phyloP scores from a whole-genome alignment of 1,140 invertebrate species.

The Drosophila navojoa region DNA sequence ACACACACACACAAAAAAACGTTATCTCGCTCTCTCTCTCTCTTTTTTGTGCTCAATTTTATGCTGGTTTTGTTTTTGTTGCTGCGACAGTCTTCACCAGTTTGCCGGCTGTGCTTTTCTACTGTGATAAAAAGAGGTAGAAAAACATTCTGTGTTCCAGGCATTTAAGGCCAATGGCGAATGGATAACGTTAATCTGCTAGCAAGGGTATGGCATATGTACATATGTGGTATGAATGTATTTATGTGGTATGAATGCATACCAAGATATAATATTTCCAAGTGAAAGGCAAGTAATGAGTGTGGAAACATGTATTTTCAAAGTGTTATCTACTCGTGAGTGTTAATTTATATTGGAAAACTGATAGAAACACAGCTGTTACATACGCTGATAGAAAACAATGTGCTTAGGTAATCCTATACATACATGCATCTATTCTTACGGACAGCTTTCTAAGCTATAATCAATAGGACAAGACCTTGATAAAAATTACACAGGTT shows the following conservation, averaged over 20 bases:
- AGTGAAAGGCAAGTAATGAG: constrained; percentile 11
- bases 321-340: background rate
- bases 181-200: background rate
- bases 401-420: background rate
- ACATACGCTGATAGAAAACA: background rate
- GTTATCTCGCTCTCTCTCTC: constrained; percentile 44
- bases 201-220: constrained; percentile 6
- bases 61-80: constrained; percentile 25
- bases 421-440: background rate
- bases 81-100: constrained; percentile 18
- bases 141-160: constrained; percentile 8
- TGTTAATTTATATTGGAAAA: background rate
- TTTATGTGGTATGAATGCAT: too few species aligned
- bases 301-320: background rate
- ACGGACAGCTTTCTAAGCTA: constrained; percentile 1
- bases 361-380: background rate
- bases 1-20: constrained; percentile 18
- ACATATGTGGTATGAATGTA: background rate
- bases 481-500: constrained; percentile 31
- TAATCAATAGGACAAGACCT: constrained; percentile 44
- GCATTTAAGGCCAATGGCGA: constrained; percentile 17
- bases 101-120: constrained; percentile 36
- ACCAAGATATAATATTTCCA: constrained; percentile 16
- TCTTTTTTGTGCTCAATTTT: constrained; percentile 22
- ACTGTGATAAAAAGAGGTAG: constrained; percentile 6